A percentile compares a stretch with the other conserved stretches of the same genome.
phyloP scores from a whole-genome alignment of 2,113 vertebrate species.

The Thamnophis sirtalis region DNA sequence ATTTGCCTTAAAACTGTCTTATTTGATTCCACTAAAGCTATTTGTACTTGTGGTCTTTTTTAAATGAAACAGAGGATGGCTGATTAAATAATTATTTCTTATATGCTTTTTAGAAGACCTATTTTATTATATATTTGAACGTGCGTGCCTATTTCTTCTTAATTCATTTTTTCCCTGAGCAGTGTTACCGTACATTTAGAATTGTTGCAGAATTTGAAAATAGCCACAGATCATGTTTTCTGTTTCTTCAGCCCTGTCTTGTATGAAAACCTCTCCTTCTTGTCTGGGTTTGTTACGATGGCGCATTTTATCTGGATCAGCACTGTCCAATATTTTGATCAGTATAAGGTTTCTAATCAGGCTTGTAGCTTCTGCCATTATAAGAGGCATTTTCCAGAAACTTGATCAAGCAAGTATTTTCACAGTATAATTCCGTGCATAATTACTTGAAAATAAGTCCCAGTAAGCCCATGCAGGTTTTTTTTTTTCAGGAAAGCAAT shows the following conservation, averaged over 20 bases:
- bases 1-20: neutral
- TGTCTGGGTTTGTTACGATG: neutral
- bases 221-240: neutral
- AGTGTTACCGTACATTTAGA: neutral
- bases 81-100: neutral
- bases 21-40: constrained; percentile 1
- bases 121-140: neutral
- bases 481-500: neutral
- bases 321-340: neutral
- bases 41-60: neutral
- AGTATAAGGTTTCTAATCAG: neutral
- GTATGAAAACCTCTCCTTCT: neutral
- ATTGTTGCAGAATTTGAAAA: neutral
- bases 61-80: neutral
- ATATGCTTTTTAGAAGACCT: neutral
- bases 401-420: neutral
- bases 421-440: neutral
- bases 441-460: neutral
- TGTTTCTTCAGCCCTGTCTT: neutral
- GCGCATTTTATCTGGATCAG: neutral
- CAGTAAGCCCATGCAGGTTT: neutral
- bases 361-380: neutral
- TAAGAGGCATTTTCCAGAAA: neutral
- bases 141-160: neutral
- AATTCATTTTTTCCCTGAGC: neutral